These are phyloP conservation scores for Scrobipalpa atriplicella DNA, from an alignment of 2,888 invertebrate genomes.

Conservation along the genomic window DNA sequence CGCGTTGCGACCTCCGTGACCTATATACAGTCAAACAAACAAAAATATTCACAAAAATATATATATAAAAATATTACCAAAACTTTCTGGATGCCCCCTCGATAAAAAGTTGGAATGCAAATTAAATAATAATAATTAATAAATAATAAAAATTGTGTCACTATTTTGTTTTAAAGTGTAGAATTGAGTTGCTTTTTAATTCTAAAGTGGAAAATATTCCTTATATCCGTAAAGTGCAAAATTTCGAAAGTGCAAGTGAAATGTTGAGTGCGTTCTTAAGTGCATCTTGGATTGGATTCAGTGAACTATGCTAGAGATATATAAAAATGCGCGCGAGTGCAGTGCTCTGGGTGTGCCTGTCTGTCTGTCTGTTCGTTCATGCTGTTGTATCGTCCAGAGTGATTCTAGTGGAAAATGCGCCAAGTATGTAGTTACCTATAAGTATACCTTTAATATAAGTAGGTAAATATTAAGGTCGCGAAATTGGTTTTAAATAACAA, in stretches of 20 bases:
- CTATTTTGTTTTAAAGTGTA: not conserved
- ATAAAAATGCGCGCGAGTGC: conserved; percentile 67
- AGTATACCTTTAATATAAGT: no score
- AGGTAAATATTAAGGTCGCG: no score
- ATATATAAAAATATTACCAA: conserved; percentile 23
- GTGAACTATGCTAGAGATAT: conserved; percentile 56
- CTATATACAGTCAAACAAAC: conserved; percentile 45
- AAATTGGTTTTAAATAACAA: no score
- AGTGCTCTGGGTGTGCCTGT: conserved; percentile 44
- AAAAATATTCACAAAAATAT: conserved; percentile 24
- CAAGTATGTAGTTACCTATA: conserved; percentile 68
- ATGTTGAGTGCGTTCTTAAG: conserved; percentile 34
- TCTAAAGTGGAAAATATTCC: not conserved
- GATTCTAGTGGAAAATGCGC: conserved; percentile 77
- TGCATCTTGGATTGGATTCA: conserved; percentile 40
- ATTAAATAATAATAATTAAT: not conserved
- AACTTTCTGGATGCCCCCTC: not conserved
- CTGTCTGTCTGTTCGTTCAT: conserved; percentile 57
- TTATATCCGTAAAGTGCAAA: not conserved
- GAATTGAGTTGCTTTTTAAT: not conserved
- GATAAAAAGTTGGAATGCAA: conserved; percentile 10
- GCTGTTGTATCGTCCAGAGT: conserved; percentile 61
- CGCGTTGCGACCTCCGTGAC: conserved; percentile 69
- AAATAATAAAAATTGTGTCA: not conserved
- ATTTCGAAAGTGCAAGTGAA: conserved; percentile 33